Conservation (phyloP, 1,140 invertebrate species). For the Brevipalpus yothersi region DNA sequence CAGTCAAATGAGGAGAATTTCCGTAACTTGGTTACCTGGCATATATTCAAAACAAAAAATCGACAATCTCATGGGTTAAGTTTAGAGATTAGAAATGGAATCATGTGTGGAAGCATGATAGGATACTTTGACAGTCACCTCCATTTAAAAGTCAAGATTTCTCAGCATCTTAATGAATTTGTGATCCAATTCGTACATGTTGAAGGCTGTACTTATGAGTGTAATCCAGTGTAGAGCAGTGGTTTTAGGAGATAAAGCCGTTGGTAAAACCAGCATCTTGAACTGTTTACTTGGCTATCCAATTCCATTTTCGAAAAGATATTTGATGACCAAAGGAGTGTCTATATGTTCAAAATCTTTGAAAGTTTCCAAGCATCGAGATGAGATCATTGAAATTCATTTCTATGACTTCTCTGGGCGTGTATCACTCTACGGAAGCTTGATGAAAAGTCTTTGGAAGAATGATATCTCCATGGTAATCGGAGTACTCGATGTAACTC, state of each 20-base stretch:
- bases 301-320: neutral
- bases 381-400: slow-evolving; percentile 1
- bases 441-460: neutral
- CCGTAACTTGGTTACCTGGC: no score
- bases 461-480: slow-evolving; percentile 4
- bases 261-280: slow-evolving; percentile 6
- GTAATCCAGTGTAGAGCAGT: slow-evolving; percentile 1
- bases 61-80: no score
- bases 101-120: no score
- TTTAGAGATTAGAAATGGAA: no score
- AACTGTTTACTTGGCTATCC: neutral
- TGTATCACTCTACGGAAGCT: neutral
- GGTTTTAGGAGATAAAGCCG: neutral
- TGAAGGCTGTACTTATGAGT: neutral
- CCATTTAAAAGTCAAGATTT: no score
- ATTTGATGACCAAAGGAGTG: slow-evolving; percentile 5
- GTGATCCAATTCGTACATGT: neutral
- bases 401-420: slow-evolving; percentile 5
- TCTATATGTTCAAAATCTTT: neutral
- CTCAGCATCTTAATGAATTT: no score
- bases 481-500: slow-evolving; percentile 6
- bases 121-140: no score
- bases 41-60: no score
- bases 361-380: neutral
- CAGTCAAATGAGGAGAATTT: no score